Percentiles rank a stretch among this genome's conserved stretches.
phyloP scores from a whole-genome alignment of 1,140 invertebrate genomes.

The Calephelis nemesis region DNA sequence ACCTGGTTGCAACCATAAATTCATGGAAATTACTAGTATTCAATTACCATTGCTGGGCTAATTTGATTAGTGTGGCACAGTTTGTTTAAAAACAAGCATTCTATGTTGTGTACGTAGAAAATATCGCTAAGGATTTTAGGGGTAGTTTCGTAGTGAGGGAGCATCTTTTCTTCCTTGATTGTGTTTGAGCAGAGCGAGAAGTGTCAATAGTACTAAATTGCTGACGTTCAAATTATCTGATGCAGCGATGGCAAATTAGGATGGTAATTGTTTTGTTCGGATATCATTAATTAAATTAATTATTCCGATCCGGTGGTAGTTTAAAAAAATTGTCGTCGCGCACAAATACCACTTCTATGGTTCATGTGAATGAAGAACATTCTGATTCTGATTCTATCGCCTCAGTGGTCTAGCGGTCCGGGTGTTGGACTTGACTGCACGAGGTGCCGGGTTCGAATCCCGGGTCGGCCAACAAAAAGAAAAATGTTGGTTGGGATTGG shows the following conservation, averaged over 20 bases:
- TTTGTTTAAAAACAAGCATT: slow-evolving; percentile 25
- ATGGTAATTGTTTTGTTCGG: neutral
- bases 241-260: slow-evolving; percentile 19
- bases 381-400: too few relatives aligned
- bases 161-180: slow-evolving; percentile 54
- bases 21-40: neutral
- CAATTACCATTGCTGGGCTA: slow-evolving; percentile 33
- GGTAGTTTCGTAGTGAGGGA: slow-evolving; percentile 30
- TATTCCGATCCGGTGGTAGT: too few relatives aligned
- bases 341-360: too few relatives aligned
- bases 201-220: slow-evolving; percentile 60
- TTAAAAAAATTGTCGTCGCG: too few relatives aligned
- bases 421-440: too few relatives aligned
- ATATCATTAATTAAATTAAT: neutral
- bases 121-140: neutral
- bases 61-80: neutral
- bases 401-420: too few relatives aligned
- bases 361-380: too few relatives aligned
- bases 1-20: neutral
- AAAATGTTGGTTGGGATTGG: too few relatives aligned
- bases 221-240: slow-evolving; percentile 41
- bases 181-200: slow-evolving; percentile 48
- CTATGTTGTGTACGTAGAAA: slow-evolving; percentile 15
- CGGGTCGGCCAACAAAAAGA: too few relatives aligned
- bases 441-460: too few relatives aligned